Evolutionary conservation across 2,888 invertebrate genomes (phyloP).

Genomic region (Subacronicta megacephala): DNA sequence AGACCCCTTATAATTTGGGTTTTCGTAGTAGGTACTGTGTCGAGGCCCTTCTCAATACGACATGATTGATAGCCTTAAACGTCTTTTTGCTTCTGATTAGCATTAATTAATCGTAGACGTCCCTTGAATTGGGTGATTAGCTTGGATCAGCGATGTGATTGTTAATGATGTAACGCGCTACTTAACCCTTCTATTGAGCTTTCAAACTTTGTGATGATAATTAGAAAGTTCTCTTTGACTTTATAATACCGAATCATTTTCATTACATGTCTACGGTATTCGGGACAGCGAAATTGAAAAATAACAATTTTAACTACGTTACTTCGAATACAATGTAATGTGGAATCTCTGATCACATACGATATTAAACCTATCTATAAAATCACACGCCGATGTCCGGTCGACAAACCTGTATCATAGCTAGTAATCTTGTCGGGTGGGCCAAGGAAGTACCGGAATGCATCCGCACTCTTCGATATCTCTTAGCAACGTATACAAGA

Average conservation of each 20-base stretch:
- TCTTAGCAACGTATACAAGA: conserved; percentile 22
- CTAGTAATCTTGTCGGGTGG: conserved; percentile 64
- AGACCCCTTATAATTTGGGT: conserved; percentile 33
- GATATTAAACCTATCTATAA: conserved; percentile 10
- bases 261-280: conserved; percentile 11
- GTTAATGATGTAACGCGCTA: conserved; percentile 20
- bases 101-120: conserved; percentile 17
- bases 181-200: conserved; percentile 13
- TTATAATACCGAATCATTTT: too few relatives aligned
- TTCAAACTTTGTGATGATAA: conserved; percentile 16
- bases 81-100: conserved; percentile 31
- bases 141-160: conserved; percentile 40
- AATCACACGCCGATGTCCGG: conserved; percentile 50
- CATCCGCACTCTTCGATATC: conserved; percentile 59
- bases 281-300: background rate
- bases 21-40: conserved; percentile 49
- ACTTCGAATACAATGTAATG: background rate
- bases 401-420: conserved; percentile 73
- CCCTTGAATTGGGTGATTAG: conserved; percentile 39
- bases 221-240: conserved; percentile 10
- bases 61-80: conserved; percentile 63
- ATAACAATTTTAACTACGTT: conserved; percentile 4
- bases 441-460: conserved; percentile 66
- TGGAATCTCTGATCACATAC: conserved; percentile 2
- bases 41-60: conserved; percentile 60